Evolutionary conservation across 53 echinoderm and acorn worm genomes (phyloP), one percentile per base, ranked within the genome.

Genomic region (Crossaster papposus): DNA sequence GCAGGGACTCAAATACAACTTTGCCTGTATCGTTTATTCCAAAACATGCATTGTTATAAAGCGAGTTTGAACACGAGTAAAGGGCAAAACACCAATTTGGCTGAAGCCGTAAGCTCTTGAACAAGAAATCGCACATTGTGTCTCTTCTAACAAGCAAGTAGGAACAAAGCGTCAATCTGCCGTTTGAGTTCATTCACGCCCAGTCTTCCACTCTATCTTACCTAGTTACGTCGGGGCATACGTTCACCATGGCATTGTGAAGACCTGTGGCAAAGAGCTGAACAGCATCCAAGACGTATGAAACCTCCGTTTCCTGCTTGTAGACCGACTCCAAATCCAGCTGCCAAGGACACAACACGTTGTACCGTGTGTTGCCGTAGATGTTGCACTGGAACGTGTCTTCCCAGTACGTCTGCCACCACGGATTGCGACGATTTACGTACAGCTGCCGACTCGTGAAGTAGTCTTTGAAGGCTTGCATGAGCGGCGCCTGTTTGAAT

Each of bases 351-450:
- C 95, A 95, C 18, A 37, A 52, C 0, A 2, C 63, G 9, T 86
- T 89, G 55, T 94, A 95, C 30, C 89, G 88, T 26, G 85, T 85
- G 28, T 63, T 51, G 22, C 86, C 88, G 30, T 77, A 79, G 2
- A 91, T 68, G 38, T 95, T 95, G 70, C 95, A 97, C 79, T 93
- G 55, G 65, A 94, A 94, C 13, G 51, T 88, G 32, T 97, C 97
- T 78, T 90, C 90, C 77, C 92, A 79, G 34, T 83, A 95, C 30
- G 90, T 89, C 64, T 58, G 68, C 94, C 94, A 97, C 97, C 97
- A 97, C 14, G 97, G 97, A 63, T 95, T 97, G 37, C 94, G 88
- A 26, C 72, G 63, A 65, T 95, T 95, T 68, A 36, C 77, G 73
- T 95, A 93, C 14, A 88, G 51, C 54, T 70, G 79, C 32, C 90